Conservation (phyloP, 2,113 vertebrate genomes). For the Cricetomys ansorgei region DNA sequence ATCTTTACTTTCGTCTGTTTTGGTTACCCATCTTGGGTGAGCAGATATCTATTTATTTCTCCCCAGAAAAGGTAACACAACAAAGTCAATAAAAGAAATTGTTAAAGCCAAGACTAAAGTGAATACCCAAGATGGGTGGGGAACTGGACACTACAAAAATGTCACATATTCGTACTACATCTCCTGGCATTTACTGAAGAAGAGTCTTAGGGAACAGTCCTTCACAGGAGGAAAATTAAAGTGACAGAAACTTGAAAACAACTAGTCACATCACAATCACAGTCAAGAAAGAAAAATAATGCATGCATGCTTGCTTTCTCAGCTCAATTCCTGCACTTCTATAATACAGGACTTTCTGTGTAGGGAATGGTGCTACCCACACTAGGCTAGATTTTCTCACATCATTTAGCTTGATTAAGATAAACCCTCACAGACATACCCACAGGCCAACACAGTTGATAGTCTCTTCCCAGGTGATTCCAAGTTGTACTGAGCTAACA, state of each 20-base stretch:
- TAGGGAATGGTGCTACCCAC: background rate
- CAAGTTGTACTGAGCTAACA: background rate
- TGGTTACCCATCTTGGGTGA: no score
- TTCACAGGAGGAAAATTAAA: background rate
- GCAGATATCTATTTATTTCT: background rate
- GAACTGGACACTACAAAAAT: background rate
- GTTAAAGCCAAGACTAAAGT: background rate
- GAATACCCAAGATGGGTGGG: background rate
- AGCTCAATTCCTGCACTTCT: background rate
- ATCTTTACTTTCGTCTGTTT: background rate
- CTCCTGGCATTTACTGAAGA: background rate
- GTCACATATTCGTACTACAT: background rate
- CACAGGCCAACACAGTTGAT: background rate
- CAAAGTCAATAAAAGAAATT: slow-evolving; percentile 14
- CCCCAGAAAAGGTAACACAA: background rate
- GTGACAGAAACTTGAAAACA: background rate
- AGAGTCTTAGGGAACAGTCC: background rate
- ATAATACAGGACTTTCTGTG: background rate
- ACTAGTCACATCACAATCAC: background rate
- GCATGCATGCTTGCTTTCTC: background rate
- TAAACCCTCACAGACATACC: background rate
- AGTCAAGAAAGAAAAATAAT: background rate
- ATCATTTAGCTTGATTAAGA: background rate
- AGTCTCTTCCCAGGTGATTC: background rate
- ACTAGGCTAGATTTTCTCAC: background rate